Evolutionary conservation across 2,888 invertebrate genomes (phyloP), one percentile per base, ranked within the genome.

Genomic region (Epinotia bilunana): DNA sequence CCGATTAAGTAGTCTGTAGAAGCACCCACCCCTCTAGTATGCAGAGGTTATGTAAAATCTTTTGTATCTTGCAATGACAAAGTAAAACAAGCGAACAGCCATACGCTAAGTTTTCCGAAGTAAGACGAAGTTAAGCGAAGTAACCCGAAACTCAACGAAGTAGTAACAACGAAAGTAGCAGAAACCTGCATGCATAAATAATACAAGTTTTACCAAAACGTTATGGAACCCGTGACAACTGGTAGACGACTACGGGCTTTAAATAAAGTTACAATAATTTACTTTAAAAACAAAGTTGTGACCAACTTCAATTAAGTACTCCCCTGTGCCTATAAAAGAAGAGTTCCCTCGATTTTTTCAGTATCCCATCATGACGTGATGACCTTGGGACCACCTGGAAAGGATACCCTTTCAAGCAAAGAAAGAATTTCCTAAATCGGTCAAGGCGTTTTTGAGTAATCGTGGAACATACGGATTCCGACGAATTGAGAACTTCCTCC

Each of bases 51-150:
- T 65, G 72, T 64, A 18, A 57, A 72, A 72, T 72, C 57, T 64
- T 28, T 60, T 61, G 74, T 71, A 71, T 71, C 53, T 71, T 64
- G 53, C 23, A 53, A 71, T 60, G 64, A 49, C 58, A 60, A 70
- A 74, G 70, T 74, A 64, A 71, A 74, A 74, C 74, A 74, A 74
- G 70, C 61, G 70, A 74, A 43, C 74, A 74, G 23, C 60, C 23
- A 61, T 65, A 43, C 43, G 60, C 70, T 43, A 70, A 74, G 70
- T 74, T 73, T 16, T 7, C 55, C 68, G 62, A 68, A 73, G 62
- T 73, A 63, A 16, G 53, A 20, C 72, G 65, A 55, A 65, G 28
- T 65, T 68, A 23, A 18, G 39, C 61, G 70, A 70, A 65, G 74
- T 74, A 74, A 74, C 60, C 70, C 58, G 53, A 74, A 70, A 71